Evolutionary conservation across 1,140 invertebrate genomes (phyloP), one percentile per base, ranked within the genome.

Genomic region (Danaus plexippus): DNA sequence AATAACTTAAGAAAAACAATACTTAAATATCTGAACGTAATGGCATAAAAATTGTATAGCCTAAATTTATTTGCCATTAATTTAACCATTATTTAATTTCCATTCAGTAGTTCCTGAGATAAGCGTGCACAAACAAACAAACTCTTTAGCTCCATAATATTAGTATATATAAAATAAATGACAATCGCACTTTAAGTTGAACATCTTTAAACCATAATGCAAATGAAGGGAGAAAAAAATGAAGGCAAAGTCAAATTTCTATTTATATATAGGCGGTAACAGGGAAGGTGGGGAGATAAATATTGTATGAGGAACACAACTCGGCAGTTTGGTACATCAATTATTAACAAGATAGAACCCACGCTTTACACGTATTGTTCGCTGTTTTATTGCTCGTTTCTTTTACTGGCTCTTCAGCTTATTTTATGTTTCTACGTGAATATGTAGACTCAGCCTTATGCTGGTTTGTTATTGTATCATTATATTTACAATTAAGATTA

Each of bases 291-390:
- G 76, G 81, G 74, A 69, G 60, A 72, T 85, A 66, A 80, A 87
- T 87, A 77, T 84, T 85, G 68, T 73, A 87, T 77, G 80, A 80
- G 77, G 63, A 75, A 85, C 85, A 87, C 82, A 84, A 85, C 85
- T 87, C 82, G 75, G 80, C 85, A 85, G 82, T 87, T 87, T 85
- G 71, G 63, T 54, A 66, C 71, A 85, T 87, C 74, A 80, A 87
- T 80, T 85, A 87, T 87, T 70, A 87, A 61, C 67, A 56, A 69
- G 63, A 69, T 75, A 75, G 71, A 80, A 83, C 75, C 61, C 62
- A 64, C 62, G 60, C 68, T 81, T 80, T 82, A 80, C 78, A 77
- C 76, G 77, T 71, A 83, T 78, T 82, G 75, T 84, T 69, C 70
- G 67, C 68, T 67, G 60, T 59, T 78, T 80, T 80, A 80, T 80